These are phyloP conservation scores for Clunio marinus DNA, from an alignment of 2,888 invertebrate genomes.

Conservation along the genomic window DNA sequence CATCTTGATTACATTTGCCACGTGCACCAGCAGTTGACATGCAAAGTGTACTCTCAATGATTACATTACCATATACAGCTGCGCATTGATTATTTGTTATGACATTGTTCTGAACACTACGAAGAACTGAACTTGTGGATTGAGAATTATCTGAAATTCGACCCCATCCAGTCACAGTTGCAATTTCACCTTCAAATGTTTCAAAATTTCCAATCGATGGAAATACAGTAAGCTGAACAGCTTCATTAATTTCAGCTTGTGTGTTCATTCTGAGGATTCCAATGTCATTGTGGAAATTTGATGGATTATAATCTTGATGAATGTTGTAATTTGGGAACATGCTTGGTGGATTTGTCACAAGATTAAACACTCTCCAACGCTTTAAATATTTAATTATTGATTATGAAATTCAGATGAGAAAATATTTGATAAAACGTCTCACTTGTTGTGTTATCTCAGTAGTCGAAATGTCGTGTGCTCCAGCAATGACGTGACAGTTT, in stretches of 20 bases:
- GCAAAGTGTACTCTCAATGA: slow-evolving; percentile 46
- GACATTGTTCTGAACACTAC: slow-evolving; percentile 45
- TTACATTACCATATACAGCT: slow-evolving; percentile 41
- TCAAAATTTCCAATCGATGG: background rate
- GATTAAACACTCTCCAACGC: too few relatives aligned
- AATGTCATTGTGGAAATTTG: slow-evolving; percentile 23
- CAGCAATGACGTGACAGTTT: background rate
- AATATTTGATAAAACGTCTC: too few relatives aligned
- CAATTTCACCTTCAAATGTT: background rate
- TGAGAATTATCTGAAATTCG: slow-evolving; percentile 41
- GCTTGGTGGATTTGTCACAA: too few relatives aligned
- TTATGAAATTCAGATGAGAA: too few relatives aligned
- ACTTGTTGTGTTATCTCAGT: slow-evolving; percentile 16
- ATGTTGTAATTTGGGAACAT: too few relatives aligned
- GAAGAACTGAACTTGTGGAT: slow-evolving; percentile 44
- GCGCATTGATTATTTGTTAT: slow-evolving; percentile 46
- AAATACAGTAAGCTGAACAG: background rate
- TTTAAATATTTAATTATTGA: too few relatives aligned
- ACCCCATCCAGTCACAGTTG: slow-evolving; percentile 43
- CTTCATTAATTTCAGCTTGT: background rate
- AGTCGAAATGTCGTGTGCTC: background rate
- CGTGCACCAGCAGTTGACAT: slow-evolving; percentile 45
- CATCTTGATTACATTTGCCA: slow-evolving; percentile 46
- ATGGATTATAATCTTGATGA: background rate
- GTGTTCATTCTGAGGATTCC: background rate